A percentile compares a stretch with the other conserved stretches of the same genome.
Conservation (phyloP, 2,888 invertebrate species). For the Orchesellides sinensis region DNA sequence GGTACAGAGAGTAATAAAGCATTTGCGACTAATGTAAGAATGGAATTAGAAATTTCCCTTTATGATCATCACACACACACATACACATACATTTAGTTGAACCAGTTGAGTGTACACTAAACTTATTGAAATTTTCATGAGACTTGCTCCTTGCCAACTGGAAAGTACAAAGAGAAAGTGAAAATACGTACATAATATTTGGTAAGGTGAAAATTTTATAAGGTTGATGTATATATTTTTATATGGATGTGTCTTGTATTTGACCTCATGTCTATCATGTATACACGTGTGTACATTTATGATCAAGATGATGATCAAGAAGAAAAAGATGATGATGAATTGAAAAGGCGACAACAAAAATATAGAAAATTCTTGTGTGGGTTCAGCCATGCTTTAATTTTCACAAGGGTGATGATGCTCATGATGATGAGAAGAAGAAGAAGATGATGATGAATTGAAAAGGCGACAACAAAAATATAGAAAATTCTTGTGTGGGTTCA, state of each 20-base stretch:
- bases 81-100: too few species aligned
- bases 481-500: neutral
- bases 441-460: neutral
- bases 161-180: too few species aligned
- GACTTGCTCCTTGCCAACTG: too few species aligned
- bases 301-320: slow-evolving; percentile 10
- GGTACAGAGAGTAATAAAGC: neutral
- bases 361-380: neutral
- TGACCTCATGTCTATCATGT: too few species aligned
- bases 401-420: slow-evolving; percentile 11
- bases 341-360: neutral
- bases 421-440: slow-evolving; percentile 1
- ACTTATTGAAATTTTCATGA: neutral
- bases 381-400: neutral
- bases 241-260: too few species aligned
- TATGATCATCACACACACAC: too few species aligned
- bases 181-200: too few species aligned
- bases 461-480: neutral
- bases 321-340: neutral
- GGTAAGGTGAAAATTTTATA: too few species aligned
- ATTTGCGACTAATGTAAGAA: neutral
- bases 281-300: too few species aligned
- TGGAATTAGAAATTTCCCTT: slow-evolving; percentile 45
- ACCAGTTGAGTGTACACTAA: neutral
- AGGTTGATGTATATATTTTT: too few species aligned